Conservation (phyloP, 2,888 invertebrate species). For the Creontiades dilutus region DNA sequence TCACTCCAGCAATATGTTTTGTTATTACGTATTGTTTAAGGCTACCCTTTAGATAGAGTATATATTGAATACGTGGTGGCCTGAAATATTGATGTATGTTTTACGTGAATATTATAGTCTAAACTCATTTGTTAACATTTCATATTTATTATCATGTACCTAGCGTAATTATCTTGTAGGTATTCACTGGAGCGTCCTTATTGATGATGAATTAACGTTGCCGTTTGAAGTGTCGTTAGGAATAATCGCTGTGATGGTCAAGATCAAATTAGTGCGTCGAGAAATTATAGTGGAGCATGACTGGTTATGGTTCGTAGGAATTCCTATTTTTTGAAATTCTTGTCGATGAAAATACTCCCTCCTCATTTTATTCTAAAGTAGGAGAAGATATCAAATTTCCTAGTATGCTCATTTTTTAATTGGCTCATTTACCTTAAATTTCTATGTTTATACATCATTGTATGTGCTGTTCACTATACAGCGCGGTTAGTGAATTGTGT, state of each 20-base stretch:
- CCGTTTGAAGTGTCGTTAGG: neutral
- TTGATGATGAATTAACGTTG: neutral
- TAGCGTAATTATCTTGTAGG: neutral
- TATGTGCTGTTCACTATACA: too few species aligned
- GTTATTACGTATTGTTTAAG: neutral
- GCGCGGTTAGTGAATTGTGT: too few species aligned
- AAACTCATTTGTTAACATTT: neutral
- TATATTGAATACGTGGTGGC: neutral
- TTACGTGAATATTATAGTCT: constrained; percentile 18
- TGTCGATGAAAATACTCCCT: neutral
- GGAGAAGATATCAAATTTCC: too few species aligned
- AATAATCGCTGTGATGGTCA: neutral
- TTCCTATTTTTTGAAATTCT: neutral
- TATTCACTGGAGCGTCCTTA: neutral
- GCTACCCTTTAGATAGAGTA: constrained; percentile 4
- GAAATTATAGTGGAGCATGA: neutral
- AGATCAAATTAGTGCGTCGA: neutral
- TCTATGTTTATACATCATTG: too few species aligned
- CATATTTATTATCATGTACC: neutral
- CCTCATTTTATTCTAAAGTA: too few species aligned
- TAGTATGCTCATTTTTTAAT: too few species aligned
- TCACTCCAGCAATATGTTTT: neutral
- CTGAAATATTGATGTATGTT: neutral
- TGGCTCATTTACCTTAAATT: too few species aligned
- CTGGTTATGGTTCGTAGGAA: neutral